These are phyloP conservation scores for Erebia palarica DNA, from an alignment of 2,888 invertebrate species.

Conservation along the genomic window DNA sequence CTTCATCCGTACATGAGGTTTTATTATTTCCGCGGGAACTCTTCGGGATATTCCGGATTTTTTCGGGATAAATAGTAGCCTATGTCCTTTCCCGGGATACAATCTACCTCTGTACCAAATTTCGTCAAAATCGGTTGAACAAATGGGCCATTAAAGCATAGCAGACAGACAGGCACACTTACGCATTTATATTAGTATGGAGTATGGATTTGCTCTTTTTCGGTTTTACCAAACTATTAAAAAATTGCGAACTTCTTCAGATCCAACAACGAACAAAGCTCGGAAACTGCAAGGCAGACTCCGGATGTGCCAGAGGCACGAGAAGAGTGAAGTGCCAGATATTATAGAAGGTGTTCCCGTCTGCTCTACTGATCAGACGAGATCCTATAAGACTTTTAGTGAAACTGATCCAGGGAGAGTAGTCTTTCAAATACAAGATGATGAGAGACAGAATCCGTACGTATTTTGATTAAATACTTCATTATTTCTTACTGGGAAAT, in stretches of 20 bases:
- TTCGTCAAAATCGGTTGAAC: too few species aligned
- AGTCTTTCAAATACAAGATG: slow-evolving; percentile 68
- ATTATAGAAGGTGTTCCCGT: slow-evolving; percentile 80
- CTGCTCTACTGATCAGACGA: slow-evolving; percentile 65
- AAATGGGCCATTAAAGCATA: too few species aligned
- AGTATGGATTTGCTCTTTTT: not conserved
- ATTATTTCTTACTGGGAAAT: too few species aligned
- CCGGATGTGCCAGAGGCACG: slow-evolving; percentile 70
- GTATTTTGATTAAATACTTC: slow-evolving; percentile 26
- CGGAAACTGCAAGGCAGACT: slow-evolving; percentile 68
- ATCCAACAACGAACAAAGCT: slow-evolving; percentile 64
- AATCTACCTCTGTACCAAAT: too few species aligned
- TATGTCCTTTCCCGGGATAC: too few species aligned
- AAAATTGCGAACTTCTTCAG: slow-evolving; percentile 70
- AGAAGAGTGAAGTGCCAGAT: slow-evolving; percentile 78
- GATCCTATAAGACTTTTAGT: slow-evolving; percentile 58
- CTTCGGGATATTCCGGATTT: too few species aligned
- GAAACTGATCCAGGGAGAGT: slow-evolving; percentile 58
- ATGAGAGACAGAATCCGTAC: slow-evolving; percentile 65
- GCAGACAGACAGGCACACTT: too few species aligned
- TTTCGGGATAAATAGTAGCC: too few species aligned
- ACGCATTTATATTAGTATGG: too few species aligned
- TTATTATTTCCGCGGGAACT: too few species aligned
- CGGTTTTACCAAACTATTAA: slow-evolving; percentile 36
- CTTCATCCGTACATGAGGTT: too few species aligned